Base-by-base conservation (phyloP, 2,113 vertebrate genomes). In the Brachypodius melanocephalos region DNA sequence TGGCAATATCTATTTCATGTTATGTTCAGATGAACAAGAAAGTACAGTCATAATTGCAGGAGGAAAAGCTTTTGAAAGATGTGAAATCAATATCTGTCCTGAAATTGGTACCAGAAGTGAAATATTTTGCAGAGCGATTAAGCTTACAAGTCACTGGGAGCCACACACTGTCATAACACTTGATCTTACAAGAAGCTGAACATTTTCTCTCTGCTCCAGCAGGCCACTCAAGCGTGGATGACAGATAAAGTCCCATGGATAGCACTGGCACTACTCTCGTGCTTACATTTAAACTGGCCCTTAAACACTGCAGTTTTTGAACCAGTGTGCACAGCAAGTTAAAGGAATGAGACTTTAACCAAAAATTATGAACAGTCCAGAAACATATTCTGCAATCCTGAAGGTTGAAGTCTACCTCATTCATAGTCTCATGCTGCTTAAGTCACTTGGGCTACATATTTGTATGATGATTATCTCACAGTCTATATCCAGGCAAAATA, bases 41-140 rank as follows among this genome's bases (percentile, higher is more conserved):
- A 94, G 40, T 42, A 85, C 40, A 49, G 42, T 78, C 89, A 73
- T 84, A 88, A 95, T 78, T 94, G 54, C 43, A 78, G 65, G 45
- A 90, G 45, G 45, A 93, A 92, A 88, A 92, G 48, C 40, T 80
- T 90, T 59, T 59, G 65, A 88, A 88, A 91, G 40, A 92, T 88
- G 36, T 72, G 45, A 96, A 95, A 93, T 95, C 90, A 96, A 95
- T 95, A 97, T 20, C 82, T 92, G 65, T 88, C 76, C 79, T 90
- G 68, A 96, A 93, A 94, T 21, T 85, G 57, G 51, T 93, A 93
- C 9, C 19, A 55, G 43, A 80, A 91, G 45, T 86, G 59, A 95
- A 93, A 90, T 84, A 93, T 81, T 96, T 94, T 95, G 80, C n/a
- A 67, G 20, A 83, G 40, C 0, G 1, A 88, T 90, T 95, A 85